These are phyloP conservation scores for Odontesthes bonariensis DNA, from an alignment of 2,113 vertebrate genomes.

Conservation along the genomic window DNA sequence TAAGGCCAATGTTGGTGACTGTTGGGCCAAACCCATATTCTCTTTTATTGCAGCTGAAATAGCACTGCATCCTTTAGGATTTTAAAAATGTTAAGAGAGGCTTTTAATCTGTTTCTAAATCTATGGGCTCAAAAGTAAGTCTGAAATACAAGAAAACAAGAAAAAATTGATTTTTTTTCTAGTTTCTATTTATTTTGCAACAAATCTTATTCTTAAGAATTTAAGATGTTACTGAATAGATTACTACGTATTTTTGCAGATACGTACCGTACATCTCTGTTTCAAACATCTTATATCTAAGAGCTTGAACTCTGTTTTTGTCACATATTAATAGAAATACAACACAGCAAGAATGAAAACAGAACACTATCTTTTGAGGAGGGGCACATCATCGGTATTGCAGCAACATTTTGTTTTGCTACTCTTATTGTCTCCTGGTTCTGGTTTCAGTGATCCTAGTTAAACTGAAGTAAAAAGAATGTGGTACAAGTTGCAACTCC, in stretches of 20 bases:
- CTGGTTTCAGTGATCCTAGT: conserved; percentile 39
- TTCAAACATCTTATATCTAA: background rate
- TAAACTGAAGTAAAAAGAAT: conserved; percentile 5
- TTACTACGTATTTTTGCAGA: too few relatives aligned
- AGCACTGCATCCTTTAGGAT: background rate
- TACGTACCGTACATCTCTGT: background rate
- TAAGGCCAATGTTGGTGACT: conserved; percentile 1
- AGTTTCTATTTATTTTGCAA: too few relatives aligned
- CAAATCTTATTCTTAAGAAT: too few relatives aligned
- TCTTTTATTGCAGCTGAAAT: background rate
- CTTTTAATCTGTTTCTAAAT: too few relatives aligned
- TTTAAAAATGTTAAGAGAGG: background rate
- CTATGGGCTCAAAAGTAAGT: too few relatives aligned
- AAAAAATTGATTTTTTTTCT: too few relatives aligned
- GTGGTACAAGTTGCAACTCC: conserved; percentile 16
- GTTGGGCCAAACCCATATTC: background rate
- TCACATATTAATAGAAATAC: background rate
- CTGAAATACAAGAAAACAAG: too few relatives aligned
- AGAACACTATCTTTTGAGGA: conserved; percentile 27
- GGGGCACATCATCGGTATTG: conserved; percentile 14
- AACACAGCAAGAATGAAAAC: conserved; percentile 19
- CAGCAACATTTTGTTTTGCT: conserved; percentile 34
- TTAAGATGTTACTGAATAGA: too few relatives aligned
- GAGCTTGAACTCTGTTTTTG: background rate
- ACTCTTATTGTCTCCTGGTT: conserved; percentile 39